These are phyloP conservation scores for Trichomalopsis sarcophagae DNA, from an alignment of 1,140 invertebrate genomes.

Conservation along the genomic window DNA sequence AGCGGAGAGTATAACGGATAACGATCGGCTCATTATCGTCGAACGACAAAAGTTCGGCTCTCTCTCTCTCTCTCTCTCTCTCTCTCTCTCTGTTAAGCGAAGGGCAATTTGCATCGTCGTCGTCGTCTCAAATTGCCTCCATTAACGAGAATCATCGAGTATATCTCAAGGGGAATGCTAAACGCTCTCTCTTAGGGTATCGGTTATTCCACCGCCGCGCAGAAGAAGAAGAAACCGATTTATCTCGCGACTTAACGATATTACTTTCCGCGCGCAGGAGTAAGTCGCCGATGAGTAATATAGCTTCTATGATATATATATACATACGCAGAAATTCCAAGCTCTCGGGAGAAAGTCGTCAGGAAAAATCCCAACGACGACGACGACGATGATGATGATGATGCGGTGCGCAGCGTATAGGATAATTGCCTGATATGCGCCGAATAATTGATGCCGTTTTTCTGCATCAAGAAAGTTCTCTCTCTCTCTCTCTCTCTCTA, in stretches of 20 bases:
- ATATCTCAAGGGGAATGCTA: neutral
- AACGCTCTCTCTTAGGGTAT: neutral
- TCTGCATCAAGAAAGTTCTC: too few relatives aligned
- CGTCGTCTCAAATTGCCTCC: constrained; percentile 28
- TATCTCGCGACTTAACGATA: constrained; percentile 35
- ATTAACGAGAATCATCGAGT: constrained; percentile 3
- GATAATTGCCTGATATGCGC: too few relatives aligned
- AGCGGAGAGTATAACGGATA: neutral
- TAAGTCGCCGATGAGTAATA: neutral
- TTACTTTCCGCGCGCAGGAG: neutral
- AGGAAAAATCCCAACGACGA: constrained; percentile 10
- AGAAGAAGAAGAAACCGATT: neutral
- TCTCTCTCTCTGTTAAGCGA: neutral
- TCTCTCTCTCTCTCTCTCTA: too few relatives aligned
- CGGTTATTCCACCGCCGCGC: neutral
- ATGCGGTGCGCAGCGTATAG: too few relatives aligned
- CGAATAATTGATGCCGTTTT: too few relatives aligned
- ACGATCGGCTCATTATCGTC: constrained; percentile 24
- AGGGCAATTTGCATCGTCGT: constrained; percentile 7
- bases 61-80: too few relatives aligned
- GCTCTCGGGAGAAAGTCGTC: neutral
- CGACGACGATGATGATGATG: too few relatives aligned
- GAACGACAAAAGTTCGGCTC: neutral
- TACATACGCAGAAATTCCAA: constrained; percentile 1
- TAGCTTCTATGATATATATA: neutral